Evolutionary conservation across 2,113 vertebrate genomes (phyloP), one percentile per base, ranked within the genome.

Genomic region (Sapajus apella): DNA sequence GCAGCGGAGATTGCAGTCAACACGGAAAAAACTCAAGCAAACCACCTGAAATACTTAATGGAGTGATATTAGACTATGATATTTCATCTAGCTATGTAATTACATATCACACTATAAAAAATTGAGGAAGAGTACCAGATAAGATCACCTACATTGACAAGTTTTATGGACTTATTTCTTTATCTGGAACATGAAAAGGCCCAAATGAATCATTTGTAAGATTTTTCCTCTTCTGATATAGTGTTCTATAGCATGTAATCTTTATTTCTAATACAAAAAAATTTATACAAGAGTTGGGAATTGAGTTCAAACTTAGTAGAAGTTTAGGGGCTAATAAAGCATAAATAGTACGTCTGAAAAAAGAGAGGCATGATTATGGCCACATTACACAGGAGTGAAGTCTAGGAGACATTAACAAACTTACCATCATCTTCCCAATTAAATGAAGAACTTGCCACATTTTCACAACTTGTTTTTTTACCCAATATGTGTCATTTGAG

Each of bases 321-420:
- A n/a, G 5, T 17, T 11, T 16, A 73, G 40, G 58, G 5, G 0
- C 13, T 64, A 23, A 13, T 27, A 12, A 88, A 2, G 16, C 12
- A 47, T n/a, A 91, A n/a, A 92, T 2, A 20, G 12, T 23, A 40
- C 1, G 4, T 30, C 6, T 52, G 27, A 9, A 73, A 89, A 85
- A 52, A 1, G 20, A 40, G 8, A 64, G 12, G 21, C 6, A 0
- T 47, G 13, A 23, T 9, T 3, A 23, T 32, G 21, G 0, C 23
- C 61, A 90, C 1, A 0, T 7, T 52, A 35, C 14, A 3, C 3
- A 40, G n/a, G n/a, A 20, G 5, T 2, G 55, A 47, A 88, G 11
- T 0, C 9, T 32, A 3, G 0, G 7, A 7, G 18, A 10, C 3
- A 16, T 23, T 35, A 55, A 37, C 7, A 7, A 47, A 43, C n/a